These are phyloP conservation scores for Blastobasis lacticolella DNA, from an alignment of 2,888 invertebrate species.

Conservation along the genomic window DNA sequence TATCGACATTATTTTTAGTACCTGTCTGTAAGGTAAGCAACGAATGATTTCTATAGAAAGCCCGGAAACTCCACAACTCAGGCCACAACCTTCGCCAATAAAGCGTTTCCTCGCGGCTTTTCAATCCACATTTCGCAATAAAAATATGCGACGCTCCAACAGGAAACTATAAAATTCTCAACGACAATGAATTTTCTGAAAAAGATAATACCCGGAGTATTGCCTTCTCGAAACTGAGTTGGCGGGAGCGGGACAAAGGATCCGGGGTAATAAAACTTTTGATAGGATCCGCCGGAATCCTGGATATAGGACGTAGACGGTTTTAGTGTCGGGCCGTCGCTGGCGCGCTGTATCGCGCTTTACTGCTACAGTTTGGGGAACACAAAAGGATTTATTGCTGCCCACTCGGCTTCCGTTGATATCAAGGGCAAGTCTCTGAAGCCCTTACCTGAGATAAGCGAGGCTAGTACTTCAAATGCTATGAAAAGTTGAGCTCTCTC, in stretches of 20 bases:
- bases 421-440: too few species aligned
- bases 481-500: too few species aligned
- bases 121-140: constrained; percentile 51
- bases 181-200: constrained; percentile 71
- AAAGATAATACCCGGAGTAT: constrained; percentile 55
- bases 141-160: constrained; percentile 65
- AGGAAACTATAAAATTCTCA: constrained; percentile 61
- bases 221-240: constrained; percentile 51
- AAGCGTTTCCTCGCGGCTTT: background rate
- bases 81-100: background rate
- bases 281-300: constrained; percentile 65
- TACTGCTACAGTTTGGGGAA: too few species aligned
- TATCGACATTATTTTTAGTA: too few species aligned
- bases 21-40: too few species aligned
- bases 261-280: constrained; percentile 63
- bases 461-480: too few species aligned
- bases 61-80: too few species aligned
- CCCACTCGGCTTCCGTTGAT: too few species aligned
- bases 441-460: too few species aligned
- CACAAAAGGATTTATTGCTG: too few species aligned
- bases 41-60: too few species aligned
- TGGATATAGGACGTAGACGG: constrained; percentile 60
- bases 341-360: constrained; percentile 38
- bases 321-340: constrained; percentile 45
- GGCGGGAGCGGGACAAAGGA: constrained; percentile 56